A percentile compares a stretch with the other conserved stretches of the same genome.
Evolutionary conservation across 1,140 invertebrate genomes (phyloP).

Genomic region (Oryctes rhinoceros): DNA sequence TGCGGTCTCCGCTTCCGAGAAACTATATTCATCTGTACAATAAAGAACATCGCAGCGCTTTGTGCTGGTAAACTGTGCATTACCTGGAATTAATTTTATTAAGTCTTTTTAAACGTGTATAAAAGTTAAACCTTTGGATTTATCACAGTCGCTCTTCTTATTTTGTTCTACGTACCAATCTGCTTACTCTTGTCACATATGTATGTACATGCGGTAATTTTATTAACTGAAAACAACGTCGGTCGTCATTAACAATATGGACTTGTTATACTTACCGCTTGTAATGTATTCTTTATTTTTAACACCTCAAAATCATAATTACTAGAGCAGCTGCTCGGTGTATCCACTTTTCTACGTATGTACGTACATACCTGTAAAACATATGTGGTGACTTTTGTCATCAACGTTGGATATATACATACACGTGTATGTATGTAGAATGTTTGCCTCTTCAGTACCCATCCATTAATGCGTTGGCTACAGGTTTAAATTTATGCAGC

Average conservation of each 20-base stretch:
- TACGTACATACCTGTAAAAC: background rate
- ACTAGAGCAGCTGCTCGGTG: background rate
- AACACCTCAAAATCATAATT: background rate
- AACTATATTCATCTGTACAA: too few species aligned
- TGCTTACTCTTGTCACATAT: too few species aligned
- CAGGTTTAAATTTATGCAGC: slow-evolving; percentile 19
- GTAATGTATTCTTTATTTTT: slow-evolving; percentile 13
- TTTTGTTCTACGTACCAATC: too few species aligned
- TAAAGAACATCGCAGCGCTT: too few species aligned
- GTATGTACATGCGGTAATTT: too few species aligned
- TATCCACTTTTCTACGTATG: background rate
- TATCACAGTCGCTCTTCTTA: too few species aligned
- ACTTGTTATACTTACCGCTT: background rate
- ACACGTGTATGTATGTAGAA: background rate
- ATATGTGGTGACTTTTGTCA: background rate
- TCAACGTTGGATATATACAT: background rate
- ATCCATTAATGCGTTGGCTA: slow-evolving; percentile 1
- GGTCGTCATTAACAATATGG: background rate
- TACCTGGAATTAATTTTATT: too few species aligned
- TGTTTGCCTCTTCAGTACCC: slow-evolving; percentile 9
- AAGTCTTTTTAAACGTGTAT: too few species aligned
- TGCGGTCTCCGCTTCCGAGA: too few species aligned
- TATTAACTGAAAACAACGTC: too few species aligned
- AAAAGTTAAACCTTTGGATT: too few species aligned
- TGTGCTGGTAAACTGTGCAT: too few species aligned